These are phyloP conservation scores for Alouatta caraya DNA, from an alignment of 2,797 vertebrate genomes.

Conservation along the genomic window DNA sequence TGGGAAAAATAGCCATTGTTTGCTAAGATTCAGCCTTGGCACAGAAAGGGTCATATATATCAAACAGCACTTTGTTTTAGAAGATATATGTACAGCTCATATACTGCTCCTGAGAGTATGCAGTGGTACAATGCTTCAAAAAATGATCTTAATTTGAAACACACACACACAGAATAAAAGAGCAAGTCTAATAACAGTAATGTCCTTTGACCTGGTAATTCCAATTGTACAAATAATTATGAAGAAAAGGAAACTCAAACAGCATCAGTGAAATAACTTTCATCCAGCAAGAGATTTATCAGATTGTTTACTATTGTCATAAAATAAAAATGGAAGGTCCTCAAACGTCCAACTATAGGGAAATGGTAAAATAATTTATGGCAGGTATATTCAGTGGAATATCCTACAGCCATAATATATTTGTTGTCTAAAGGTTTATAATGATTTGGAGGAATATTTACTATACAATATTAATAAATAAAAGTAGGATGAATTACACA, in stretches of 20 bases:
- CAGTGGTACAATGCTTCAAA: neutral
- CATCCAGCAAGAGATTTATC: neutral
- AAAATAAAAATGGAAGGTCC: neutral
- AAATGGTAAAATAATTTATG: neutral
- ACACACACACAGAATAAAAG: neutral
- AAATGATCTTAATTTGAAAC: neutral
- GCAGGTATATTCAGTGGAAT: too few species aligned
- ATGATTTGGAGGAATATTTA: neutral
- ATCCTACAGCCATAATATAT: neutral
- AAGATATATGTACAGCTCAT: neutral
- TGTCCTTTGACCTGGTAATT: neutral
- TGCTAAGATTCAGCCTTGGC: slow-evolving; percentile 45
- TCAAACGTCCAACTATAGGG: neutral
- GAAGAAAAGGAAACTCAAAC: neutral
- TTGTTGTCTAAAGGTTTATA: neutral
- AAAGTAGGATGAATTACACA: neutral
- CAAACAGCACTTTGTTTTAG: neutral
- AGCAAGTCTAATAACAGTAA: neutral
- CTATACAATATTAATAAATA: neutral
- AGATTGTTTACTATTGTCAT: neutral
- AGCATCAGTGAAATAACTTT: neutral
- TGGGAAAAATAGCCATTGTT: neutral
- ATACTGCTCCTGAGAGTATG: neutral
- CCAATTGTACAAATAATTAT: neutral
- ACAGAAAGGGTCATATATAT: slow-evolving; percentile 15